Percentiles rank a stretch among this genome's conserved stretches.
These are phyloP conservation scores for Pollenia angustigena DNA, from an alignment of 2,888 invertebrate species.

Conservation along the genomic window DNA sequence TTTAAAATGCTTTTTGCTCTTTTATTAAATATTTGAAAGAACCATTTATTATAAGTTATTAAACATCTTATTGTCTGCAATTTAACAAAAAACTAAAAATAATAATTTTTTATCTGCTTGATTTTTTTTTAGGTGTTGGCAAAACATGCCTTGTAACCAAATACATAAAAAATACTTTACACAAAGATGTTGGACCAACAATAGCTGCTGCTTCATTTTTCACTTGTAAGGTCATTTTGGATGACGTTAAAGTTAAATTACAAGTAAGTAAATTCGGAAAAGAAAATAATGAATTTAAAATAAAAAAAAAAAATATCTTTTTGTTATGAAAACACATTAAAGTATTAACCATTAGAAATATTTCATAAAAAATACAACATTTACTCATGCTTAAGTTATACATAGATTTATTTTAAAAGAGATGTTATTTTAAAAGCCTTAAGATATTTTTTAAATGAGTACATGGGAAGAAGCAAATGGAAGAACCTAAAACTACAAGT, in stretches of 20 bases:
- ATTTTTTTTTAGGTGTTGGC: conserved; percentile 90
- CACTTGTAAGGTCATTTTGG: conserved; percentile 91
- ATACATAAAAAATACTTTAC: conserved; percentile 92
- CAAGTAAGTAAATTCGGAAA: conserved; percentile 86
- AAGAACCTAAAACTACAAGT: no score
- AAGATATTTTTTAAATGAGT: no score
- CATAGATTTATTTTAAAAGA: no score
- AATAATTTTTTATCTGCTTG: conserved; percentile 25
- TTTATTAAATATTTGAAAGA: neutral
- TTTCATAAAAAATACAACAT: no score
- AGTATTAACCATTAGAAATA: no score
- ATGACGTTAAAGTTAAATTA: conserved; percentile 89
- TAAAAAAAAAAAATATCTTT: no score
- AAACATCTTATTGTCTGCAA: conserved; percentile 17
- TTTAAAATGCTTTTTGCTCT: conserved; percentile 7
- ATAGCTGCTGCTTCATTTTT: conserved; percentile 96
- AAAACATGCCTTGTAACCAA: conserved; percentile 94
- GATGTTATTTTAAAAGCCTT: no score
- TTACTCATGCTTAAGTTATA: no score
- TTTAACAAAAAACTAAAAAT: neutral
- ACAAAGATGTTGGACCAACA: conserved; percentile 91
- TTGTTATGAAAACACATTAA: no score
- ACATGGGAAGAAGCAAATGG: no score
- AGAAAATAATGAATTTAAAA: neutral
- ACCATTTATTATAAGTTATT: conserved; percentile 11